phyloP scores from a whole-genome alignment of 1,140 invertebrate species.

The Dysdera silvatica region DNA sequence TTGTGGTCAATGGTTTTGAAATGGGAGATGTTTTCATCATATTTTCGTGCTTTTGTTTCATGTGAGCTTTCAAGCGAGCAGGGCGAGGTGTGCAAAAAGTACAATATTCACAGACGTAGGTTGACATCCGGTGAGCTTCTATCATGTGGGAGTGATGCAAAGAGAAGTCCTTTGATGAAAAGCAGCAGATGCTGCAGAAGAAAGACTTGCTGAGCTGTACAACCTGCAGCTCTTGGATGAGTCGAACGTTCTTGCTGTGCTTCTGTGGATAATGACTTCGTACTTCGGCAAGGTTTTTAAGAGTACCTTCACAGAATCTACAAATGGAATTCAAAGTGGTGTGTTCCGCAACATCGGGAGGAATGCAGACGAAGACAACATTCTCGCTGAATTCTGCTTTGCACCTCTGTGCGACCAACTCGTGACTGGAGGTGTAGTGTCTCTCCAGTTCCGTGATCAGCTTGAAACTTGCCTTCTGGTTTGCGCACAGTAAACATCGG shows the following conservation, averaged over 20 bases:
- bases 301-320: conserved; percentile 20
- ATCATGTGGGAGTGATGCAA: conserved; percentile 36
- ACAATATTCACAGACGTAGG: conserved; percentile 35
- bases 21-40: no score
- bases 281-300: conserved; percentile 23
- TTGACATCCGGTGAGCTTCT: conserved; percentile 31
- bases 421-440: conserved; percentile 34
- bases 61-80: conserved; percentile 29
- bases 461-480: conserved; percentile 28
- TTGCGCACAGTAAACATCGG: conserved; percentile 32
- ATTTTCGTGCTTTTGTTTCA: conserved; percentile 33
- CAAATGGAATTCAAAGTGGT: conserved; percentile 24
- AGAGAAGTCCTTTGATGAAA: conserved; percentile 28
- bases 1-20: no score
- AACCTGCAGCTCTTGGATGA: conserved; percentile 17
- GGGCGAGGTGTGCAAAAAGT: conserved; percentile 31
- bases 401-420: conserved; percentile 28
- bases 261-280: conserved; percentile 27
- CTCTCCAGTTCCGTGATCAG: conserved; percentile 22
- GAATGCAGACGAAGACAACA: conserved; percentile 36
- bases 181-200: conserved; percentile 32
- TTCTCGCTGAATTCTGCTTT: conserved; percentile 36
- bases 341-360: conserved; percentile 22
- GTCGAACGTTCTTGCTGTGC: conserved; percentile 31
- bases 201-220: conserved; percentile 16